Base-by-base conservation (phyloP, 2,888 invertebrate genomes). In the Diaprepes abbreviatus region DNA sequence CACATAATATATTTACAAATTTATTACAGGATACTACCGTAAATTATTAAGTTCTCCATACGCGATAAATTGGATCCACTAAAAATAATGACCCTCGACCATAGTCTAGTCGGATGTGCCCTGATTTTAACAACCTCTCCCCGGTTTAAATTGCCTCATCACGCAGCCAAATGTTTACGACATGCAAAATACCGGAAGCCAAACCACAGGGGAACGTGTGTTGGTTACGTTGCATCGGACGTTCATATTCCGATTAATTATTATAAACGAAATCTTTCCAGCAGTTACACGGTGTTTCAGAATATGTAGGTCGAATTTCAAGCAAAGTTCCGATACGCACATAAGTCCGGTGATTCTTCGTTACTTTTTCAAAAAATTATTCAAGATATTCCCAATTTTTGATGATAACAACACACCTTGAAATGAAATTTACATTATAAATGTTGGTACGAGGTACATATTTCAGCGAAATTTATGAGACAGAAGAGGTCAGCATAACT, bases 141-240 rank as follows among this genome's bases (percentile, higher is more conserved):
- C n/a, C 2, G 19, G 43, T 43, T 43, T 21, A 43, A 43, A 10
- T 43, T 21, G 3, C n/a, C 3, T 4, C 24, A 24, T 24, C 24
- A 19, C 19, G 43, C 43, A 43, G 21, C 43, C 21, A 21, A 43
- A 43, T 43, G 19, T 21, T 43, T 43, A 43, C 43, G 19, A 43
- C 43, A 43, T 43, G 21, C 43, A 43, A 21, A 43, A 21, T 43
- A 21, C 43, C 43, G 43, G 43, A 43, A 43, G n/a, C n/a, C 1
- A 43, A 21, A n/a, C 19, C 43, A 19, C 43, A 43, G 19, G 19
- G n/a, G 43, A 43, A 2, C 3, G 19, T n/a, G 43, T 21, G 21
- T 1, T 43, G 43, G 21, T 0, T 43, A 17, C 43, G 19, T 21
- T 21, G 21, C 10, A 9, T 17, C 19, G 21, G 10, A 10, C 24